A percentile compares a stretch with the other conserved stretches of the same genome.
phyloP scores from a whole-genome alignment of 2,888 invertebrate genomes.

The Pogonocherus hispidulus region DNA sequence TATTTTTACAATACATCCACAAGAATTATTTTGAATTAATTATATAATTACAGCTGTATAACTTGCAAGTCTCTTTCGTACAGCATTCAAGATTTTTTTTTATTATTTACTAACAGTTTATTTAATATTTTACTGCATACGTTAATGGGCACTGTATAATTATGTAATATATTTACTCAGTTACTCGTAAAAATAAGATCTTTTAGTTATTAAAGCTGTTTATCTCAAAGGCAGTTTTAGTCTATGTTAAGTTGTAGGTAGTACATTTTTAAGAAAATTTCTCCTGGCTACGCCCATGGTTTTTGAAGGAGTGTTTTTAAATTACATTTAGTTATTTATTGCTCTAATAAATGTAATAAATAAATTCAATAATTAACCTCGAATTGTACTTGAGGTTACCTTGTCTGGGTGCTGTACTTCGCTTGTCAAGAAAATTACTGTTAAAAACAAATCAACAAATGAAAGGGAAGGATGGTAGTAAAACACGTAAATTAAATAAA shows the following conservation, averaged over 20 bases:
- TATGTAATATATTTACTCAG: too few relatives aligned
- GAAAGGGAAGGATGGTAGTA: constrained; percentile 41
- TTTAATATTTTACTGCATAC: too few relatives aligned
- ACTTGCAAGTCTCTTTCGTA: too few relatives aligned
- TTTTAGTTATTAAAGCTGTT: too few relatives aligned
- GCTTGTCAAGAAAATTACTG: constrained; percentile 27
- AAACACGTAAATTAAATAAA: constrained; percentile 52
- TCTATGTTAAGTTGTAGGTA: not conserved
- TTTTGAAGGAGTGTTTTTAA: constrained; percentile 11
- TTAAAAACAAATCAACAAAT: constrained; percentile 35
- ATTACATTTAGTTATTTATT: constrained; percentile 22
- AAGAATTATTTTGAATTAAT: too few relatives aligned
- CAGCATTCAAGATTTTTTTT: too few relatives aligned
- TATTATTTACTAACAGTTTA: too few relatives aligned
- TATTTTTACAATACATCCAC: too few relatives aligned
- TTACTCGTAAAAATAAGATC: too few relatives aligned
- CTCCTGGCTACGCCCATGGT: constrained; percentile 4
- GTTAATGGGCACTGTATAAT: too few relatives aligned
- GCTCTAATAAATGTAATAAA: constrained; percentile 24
- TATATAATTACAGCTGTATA: too few relatives aligned
- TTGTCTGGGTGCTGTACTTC: constrained; percentile 43
- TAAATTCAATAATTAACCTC: constrained; percentile 49
- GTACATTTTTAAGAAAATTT: not conserved
- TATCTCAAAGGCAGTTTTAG: too few relatives aligned
- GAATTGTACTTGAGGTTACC: constrained; percentile 53